Evolutionary conservation across 2,797 vertebrate genomes (phyloP).

Genomic region (Typhlichthys eigenmanni): DNA sequence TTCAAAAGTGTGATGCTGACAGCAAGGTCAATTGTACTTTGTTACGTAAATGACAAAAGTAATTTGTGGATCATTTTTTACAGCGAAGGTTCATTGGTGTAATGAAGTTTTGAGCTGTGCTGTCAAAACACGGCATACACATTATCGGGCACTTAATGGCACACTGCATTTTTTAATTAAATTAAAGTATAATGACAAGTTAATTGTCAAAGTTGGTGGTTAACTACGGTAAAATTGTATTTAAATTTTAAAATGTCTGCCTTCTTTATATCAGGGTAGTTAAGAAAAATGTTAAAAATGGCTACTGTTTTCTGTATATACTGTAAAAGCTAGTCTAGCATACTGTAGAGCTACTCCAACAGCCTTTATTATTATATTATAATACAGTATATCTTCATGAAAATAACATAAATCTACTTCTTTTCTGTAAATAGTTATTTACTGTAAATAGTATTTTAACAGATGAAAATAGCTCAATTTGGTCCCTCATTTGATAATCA

Average conservation of each 20-base stretch:
- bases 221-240: not conserved
- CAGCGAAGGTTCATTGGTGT: not conserved
- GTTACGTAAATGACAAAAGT: too few relatives aligned
- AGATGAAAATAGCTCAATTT: not conserved
- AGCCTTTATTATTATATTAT: not conserved
- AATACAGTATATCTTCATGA: not conserved
- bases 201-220: conserved; percentile 1
- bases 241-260: too few relatives aligned
- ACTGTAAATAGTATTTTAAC: not conserved
- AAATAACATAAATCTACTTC: not conserved
- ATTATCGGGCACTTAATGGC: not conserved
- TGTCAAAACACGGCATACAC: not conserved
- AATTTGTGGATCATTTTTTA: not conserved
- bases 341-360: not conserved
- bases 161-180: too few relatives aligned
- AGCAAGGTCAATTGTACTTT: too few relatives aligned
- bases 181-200: not conserved
- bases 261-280: too few relatives aligned
- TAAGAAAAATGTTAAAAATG: too few relatives aligned
- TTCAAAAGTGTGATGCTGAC: not conserved
- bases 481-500: not conserved
- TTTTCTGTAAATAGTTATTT: too few relatives aligned
- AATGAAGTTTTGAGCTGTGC: not conserved
- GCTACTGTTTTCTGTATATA: not conserved
- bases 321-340: not conserved